Conservation (phyloP, 2,888 invertebrate genomes). For the Eupithecia subumbrata region DNA sequence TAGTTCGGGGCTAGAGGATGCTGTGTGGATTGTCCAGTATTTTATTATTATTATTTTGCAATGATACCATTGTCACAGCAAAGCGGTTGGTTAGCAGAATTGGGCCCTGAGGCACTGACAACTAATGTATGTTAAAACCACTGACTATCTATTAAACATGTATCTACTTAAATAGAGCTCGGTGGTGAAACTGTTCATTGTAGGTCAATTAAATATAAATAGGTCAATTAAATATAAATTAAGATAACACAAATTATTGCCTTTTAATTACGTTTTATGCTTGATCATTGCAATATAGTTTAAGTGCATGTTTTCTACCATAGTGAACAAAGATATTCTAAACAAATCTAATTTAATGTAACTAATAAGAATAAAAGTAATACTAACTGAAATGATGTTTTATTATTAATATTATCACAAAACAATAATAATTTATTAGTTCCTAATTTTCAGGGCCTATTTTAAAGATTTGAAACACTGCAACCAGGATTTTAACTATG, state of each 20-base stretch:
- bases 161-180: neutral
- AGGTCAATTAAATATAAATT: neutral
- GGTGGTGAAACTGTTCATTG: neutral
- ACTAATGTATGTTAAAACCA: neutral
- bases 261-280: conserved; percentile 7
- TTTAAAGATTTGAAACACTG: conserved; percentile 42
- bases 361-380: conserved; percentile 44
- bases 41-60: no score
- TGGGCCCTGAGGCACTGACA: neutral
- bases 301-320: conserved; percentile 8
- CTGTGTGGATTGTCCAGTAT: no score
- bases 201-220: neutral
- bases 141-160: neutral
- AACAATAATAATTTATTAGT: conserved; percentile 69
- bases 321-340: conserved; percentile 3
- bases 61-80: no score
- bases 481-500: neutral
- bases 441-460: conserved; percentile 62
- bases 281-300: conserved; percentile 6
- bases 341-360: conserved; percentile 17
- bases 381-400: conserved; percentile 59
- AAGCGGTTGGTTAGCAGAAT: neutral
- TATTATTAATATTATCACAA: conserved; percentile 62
- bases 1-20: no score
- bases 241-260: conserved; percentile 11